Conservation (phyloP, 2,797 vertebrate species). For the Poecile montanus region DNA sequence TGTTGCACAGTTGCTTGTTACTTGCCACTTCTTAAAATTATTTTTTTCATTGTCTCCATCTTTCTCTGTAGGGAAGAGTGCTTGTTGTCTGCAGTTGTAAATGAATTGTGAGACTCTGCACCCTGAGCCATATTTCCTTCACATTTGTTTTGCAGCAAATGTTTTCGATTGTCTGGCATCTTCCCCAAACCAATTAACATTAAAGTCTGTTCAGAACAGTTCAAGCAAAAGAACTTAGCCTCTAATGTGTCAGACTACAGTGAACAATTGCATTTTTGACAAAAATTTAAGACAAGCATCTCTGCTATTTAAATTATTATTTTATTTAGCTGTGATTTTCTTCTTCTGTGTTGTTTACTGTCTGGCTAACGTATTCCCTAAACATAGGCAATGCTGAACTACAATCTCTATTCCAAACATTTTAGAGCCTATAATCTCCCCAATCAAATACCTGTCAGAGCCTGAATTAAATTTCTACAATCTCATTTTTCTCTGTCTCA, state of each 20-base stretch:
- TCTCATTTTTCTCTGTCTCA: conserved; percentile 21
- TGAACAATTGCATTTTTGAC: conserved; percentile 35
- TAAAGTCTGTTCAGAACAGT: conserved; percentile 59
- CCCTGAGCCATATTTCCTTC: conserved; percentile 44
- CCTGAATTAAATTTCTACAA: conserved; percentile 16
- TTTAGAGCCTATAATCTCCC: conserved; percentile 37
- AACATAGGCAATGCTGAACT: background rate
- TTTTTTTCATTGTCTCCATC: background rate
- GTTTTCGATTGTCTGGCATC: conserved; percentile 59
- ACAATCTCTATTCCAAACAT: conserved; percentile 24
- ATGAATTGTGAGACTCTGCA: conserved; percentile 8
- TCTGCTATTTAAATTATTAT: conserved; percentile 46
- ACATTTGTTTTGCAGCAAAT: conserved; percentile 41
- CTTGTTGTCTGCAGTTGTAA: conserved; percentile 11
- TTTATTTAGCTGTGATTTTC: conserved; percentile 37
- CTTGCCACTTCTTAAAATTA: background rate
- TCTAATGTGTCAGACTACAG: conserved; percentile 49
- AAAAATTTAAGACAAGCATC: conserved; percentile 29
- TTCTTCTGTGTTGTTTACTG: conserved; percentile 9
- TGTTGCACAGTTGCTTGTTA: conserved; percentile 10
- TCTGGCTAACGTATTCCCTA: conserved; percentile 15
- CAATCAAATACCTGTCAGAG: conserved; percentile 42
- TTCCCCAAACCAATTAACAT: conserved; percentile 66
- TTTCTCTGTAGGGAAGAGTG: background rate
- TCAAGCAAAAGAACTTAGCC: conserved; percentile 23